These are phyloP conservation scores for Crotalus viridis DNA, from an alignment of 2,113 vertebrate species.

Conservation along the genomic window DNA sequence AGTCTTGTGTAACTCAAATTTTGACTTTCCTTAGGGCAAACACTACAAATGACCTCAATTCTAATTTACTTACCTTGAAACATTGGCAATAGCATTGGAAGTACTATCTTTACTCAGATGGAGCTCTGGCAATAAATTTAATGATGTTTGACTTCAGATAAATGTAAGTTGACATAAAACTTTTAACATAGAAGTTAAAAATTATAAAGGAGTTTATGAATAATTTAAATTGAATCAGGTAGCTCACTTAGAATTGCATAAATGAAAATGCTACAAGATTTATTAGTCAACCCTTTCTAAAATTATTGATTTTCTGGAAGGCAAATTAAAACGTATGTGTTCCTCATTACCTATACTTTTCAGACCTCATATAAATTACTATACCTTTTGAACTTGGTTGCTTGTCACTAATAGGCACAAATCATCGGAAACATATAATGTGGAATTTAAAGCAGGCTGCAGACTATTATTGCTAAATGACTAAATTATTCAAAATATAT, in stretches of 20 bases:
- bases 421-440: not conserved
- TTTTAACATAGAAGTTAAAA: constrained; percentile 13
- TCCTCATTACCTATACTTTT: constrained; percentile 1
- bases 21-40: constrained; percentile 20
- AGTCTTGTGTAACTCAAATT: constrained; percentile 31
- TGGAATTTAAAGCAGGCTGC: not conserved
- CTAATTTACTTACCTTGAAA: constrained; percentile 36
- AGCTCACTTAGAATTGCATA: constrained; percentile 37
- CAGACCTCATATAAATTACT: not conserved
- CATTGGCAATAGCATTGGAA: constrained; percentile 20
- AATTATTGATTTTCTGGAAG: constrained; percentile 30
- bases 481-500: not conserved
- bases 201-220: constrained; percentile 22
- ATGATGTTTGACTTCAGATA: constrained; percentile 26
- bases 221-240: constrained; percentile 39
- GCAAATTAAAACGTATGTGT: constrained; percentile 51
- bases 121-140: constrained; percentile 2
- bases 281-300: constrained; percentile 48
- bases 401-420: not conserved
- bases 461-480: not conserved
- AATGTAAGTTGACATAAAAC: constrained; percentile 19
- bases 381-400: not conserved
- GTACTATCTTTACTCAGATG: constrained; percentile 18
- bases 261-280: constrained; percentile 36
- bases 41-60: constrained; percentile 1